Conservation (phyloP, 1,140 invertebrate genomes). For the Drosophila melanogaster region Release_6_plus_ISO1_MT NT_033777.3:21255001-21255500, state of each 20-base stretch:
- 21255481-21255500: slow-evolving; percentile 19
- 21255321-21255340: slow-evolving; percentile 3
- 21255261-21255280: background rate
- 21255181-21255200: no score
- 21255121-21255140: no score
- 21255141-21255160: no score
- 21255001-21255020: no score
- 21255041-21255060: no score
- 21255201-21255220: no score
- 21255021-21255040: no score
- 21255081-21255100: no score
- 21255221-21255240: no score
- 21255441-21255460: slow-evolving; percentile 34
- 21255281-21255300: background rate
- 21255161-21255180: no score
- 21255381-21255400: slow-evolving; percentile 13
- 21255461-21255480: slow-evolving; percentile 67
- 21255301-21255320: slow-evolving; percentile 1
- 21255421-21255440: slow-evolving; percentile 57
- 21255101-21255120: no score
- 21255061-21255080: no score
- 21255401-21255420: slow-evolving; percentile 60
- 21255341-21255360: slow-evolving; percentile 9
- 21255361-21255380: slow-evolving; percentile 1
- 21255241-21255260: background rate